Percentiles rank a stretch among this genome's conserved stretches.
Evolutionary conservation across 2,113 vertebrate species (phyloP).

Genomic region (Climacteris rufus): DNA sequence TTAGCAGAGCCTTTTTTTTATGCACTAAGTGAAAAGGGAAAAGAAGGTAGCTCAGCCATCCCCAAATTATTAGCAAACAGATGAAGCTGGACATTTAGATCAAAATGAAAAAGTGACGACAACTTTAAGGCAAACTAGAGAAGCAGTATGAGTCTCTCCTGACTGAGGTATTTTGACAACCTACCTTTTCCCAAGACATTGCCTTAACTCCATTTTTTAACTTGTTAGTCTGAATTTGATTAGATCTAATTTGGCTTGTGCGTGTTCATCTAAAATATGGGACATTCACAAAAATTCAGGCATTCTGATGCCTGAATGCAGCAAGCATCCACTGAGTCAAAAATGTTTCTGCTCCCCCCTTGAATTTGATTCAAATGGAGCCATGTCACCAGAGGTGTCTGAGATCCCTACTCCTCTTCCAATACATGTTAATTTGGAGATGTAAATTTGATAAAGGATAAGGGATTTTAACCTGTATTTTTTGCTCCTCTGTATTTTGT

Average conservation of each 20-base stretch:
- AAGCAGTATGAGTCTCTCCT: not conserved
- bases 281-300: not conserved
- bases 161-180: not conserved
- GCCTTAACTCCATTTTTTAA: not conserved
- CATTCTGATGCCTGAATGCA: not conserved
- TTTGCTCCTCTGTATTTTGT: not conserved
- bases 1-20: not conserved
- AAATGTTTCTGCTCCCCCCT: not conserved
- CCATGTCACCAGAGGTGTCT: accelerated
- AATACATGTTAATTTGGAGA: not conserved
- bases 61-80: not conserved
- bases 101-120: not conserved
- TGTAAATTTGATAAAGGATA: not conserved
- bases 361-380: not conserved
- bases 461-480: not conserved
- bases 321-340: not conserved
- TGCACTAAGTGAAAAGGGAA: not conserved
- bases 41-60: not conserved
- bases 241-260: not conserved
- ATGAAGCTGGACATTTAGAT: not conserved
- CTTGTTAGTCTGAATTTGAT: not conserved
- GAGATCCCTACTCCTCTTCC: not conserved
- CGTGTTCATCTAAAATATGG: not conserved
- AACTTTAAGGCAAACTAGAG: not conserved
- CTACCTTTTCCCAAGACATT: not conserved